These are phyloP conservation scores for Apocrypta bakeri DNA, from an alignment of 1,140 invertebrate species.

Conservation along the genomic window DNA sequence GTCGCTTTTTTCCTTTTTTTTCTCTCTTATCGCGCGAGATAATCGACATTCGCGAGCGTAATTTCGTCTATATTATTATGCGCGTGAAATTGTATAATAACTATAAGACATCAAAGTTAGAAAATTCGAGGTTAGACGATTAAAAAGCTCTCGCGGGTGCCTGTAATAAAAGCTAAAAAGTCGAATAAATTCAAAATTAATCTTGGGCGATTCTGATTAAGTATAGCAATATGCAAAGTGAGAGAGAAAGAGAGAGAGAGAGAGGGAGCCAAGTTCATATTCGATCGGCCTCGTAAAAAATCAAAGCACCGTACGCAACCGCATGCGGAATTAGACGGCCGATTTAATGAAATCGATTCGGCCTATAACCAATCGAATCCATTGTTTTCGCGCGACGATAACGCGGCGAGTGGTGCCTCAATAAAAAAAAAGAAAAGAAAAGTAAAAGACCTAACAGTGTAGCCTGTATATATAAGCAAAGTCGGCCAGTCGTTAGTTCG, in stretches of 20 bases:
- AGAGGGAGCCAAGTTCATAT: neutral
- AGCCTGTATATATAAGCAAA: too few relatives aligned
- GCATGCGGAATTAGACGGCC: constrained; percentile 2
- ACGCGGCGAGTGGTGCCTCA: neutral
- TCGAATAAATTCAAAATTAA: constrained; percentile 15
- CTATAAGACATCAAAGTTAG: too few relatives aligned
- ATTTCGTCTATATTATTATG: too few relatives aligned
- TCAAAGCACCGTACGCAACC: neutral
- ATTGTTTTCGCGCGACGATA: constrained; percentile 31
- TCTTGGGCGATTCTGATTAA: constrained; percentile 1
- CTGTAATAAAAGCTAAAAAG: too few relatives aligned
- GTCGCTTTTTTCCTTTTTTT: neutral
- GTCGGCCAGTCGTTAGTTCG: too few relatives aligned
- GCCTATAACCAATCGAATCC: constrained; percentile 20
- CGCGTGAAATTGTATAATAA: too few relatives aligned
- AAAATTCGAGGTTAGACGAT: too few relatives aligned
- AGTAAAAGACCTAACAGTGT: too few relatives aligned
- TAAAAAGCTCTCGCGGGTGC: too few relatives aligned
- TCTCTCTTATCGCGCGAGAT: too few relatives aligned
- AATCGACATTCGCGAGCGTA: too few relatives aligned
- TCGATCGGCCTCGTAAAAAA: constrained; percentile 25
- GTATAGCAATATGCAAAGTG: neutral
- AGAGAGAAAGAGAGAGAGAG: too few relatives aligned
- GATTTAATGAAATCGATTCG: constrained; percentile 40
- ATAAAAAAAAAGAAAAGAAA: constrained; percentile 17